Evolutionary conservation across 2,888 invertebrate genomes (phyloP), one percentile per base, ranked within the genome.

Genomic region (Tholera decimalis): DNA sequence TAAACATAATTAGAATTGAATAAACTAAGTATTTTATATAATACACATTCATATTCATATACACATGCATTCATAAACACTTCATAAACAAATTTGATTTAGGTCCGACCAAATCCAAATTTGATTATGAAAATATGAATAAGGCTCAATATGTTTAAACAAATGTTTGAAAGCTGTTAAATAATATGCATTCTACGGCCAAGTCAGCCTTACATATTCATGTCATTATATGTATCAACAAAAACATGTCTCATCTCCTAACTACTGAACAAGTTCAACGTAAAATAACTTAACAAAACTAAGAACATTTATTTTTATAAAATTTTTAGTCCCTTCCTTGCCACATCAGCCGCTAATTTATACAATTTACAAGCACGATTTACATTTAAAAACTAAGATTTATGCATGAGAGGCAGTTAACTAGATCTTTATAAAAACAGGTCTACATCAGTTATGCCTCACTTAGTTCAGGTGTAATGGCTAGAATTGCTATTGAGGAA

Each of bases 401-500:
- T 59, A 73, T 77, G n/a, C 73, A 55, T 77, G 51, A 43, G 46
- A 55, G 18, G 41, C 57, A 67, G 66, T 66, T 66, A 77, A 53
- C 28, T 59, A 44, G 53, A 76, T 73, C 18, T 46, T 26, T 9
- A 59, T 37, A 78, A 77, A 64, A 77, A 76, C 59, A 26, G 20
- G 44, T 75, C 28, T 43, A 49, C 43, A 77, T 77, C 65, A 70
- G 64, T 58, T 58, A 70, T 50, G 78, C 65, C 46, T 79, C 60
- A 67, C 51, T 71, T 61, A 51, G 50, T 30, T 47, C 77, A 59
- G 72, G 15, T 77, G 33, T 56, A 69, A 75, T 72, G 55, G 22
- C 47, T 43, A 11, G 53, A 47, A 41, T 60, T 49, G 50, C 43
- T 56, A 65, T 62, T 58, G 62, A 80, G 81, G 81, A 79, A 80